Evolutionary conservation across 2,888 invertebrate species (phyloP), one percentile per base, ranked within the genome.

Genomic region (Catocala nupta): DNA sequence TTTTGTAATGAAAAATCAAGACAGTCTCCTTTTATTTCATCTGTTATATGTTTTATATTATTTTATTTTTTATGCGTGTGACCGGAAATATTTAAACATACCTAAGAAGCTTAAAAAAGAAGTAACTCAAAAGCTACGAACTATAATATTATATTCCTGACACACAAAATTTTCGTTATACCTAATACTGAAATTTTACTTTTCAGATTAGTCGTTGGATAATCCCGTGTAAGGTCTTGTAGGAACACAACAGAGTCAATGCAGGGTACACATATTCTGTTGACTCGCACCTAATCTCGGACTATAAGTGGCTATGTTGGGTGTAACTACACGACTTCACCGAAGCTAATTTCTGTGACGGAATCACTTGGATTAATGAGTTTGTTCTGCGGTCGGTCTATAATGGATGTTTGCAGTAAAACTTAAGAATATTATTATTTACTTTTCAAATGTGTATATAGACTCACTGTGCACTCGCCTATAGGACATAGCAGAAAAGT

Each of bases 291-390:
- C 52, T 71, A 71, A 73, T 71, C 74, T 59, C 13, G 53, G 68
- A 65, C 71, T 68, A 68, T 58, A 57, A 65, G 50, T 36, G 44
- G 62, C 61, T 65, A 71, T 73, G 73, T 73, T 70, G 64, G 60
- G 25, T 25, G n/a, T 52, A 36, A 47, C 56, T 34, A 49, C n/a
- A 60, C 45, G 57, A 55, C 45, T 52, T 70, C 47, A 43, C 55
- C 59, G 51, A 52, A 48, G 8, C 50, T 58, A 57, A 60, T 55
- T 73, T 57, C 53, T 51, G 58, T 58, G 48, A 59, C 49, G 57
- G 50, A 52, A 65, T 55, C 53, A 47, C 59, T 51, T 59, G 54
- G 36, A 16, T 13, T 45, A 11, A 45, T 59, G n/a, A 50, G 36
- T 12, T 8, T 44, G 9, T 49, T 49, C 43, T 34, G 42, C 9